Percentiles rank a stretch among this genome's conserved stretches.
Evolutionary conservation across 2,888 invertebrate species (phyloP).

Genomic region (Lissocephala sabroskyi): DNA sequence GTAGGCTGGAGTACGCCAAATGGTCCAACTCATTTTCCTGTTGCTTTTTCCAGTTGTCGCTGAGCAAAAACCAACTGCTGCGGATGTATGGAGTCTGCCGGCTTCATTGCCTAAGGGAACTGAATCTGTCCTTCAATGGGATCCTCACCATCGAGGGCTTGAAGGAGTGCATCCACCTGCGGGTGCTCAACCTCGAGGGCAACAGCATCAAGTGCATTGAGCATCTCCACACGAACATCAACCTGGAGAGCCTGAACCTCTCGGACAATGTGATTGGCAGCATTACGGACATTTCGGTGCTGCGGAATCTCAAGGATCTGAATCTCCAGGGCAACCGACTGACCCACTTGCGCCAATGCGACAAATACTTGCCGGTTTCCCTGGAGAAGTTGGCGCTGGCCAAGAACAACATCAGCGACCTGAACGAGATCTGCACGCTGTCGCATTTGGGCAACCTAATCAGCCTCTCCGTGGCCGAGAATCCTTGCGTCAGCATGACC

Average conservation of each 20-base stretch:
- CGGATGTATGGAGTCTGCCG: conserved; percentile 91
- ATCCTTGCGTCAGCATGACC: conserved; percentile 88
- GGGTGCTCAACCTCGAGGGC: conserved; percentile 86
- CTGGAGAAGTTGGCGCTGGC: conserved; percentile 84
- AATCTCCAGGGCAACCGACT: conserved; percentile 90
- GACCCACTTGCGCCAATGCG: conserved; percentile 85
- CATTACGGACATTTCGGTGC: conserved; percentile 87
- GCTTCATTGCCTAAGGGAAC: conserved; percentile 83
- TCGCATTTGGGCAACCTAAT: conserved; percentile 83
- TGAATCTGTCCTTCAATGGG: conserved; percentile 90
- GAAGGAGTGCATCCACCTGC: conserved; percentile 85
- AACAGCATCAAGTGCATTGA: conserved; percentile 96
- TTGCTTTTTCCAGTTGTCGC: conserved; percentile 78
- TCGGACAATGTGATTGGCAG: conserved; percentile 91
- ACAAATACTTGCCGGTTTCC: conserved; percentile 84
- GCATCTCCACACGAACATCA: conserved; percentile 86
- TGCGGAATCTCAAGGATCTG: conserved; percentile 87
- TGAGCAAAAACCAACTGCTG: conserved; percentile 87
- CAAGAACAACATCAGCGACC: conserved; percentile 86
- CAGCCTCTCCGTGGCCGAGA: conserved; percentile 88
- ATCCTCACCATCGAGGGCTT: conserved; percentile 92
- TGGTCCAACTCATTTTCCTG: no score
- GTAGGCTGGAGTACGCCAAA: conserved; percentile 76
- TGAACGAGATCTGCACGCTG: conserved; percentile 89
- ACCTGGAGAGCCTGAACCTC: conserved; percentile 87